phyloP scores from a whole-genome alignment of 2,113 vertebrate genomes.

The Apaloderma vittatum region DNA sequence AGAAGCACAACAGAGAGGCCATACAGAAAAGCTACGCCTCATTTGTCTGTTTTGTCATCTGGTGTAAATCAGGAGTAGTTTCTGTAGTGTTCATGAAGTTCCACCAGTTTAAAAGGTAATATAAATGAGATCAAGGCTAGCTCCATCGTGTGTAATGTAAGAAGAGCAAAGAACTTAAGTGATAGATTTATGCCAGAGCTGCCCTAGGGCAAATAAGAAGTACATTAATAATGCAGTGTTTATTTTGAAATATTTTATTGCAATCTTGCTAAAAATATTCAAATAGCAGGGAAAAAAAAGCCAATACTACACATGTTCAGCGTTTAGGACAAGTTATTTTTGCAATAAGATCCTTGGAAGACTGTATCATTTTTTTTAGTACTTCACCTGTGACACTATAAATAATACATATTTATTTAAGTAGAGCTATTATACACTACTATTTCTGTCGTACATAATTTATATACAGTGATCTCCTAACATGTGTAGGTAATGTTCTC shows the following conservation, averaged over 20 bases:
- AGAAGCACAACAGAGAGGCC: constrained; percentile 20
- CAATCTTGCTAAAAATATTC: constrained; percentile 77
- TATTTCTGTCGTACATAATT: constrained; percentile 77
- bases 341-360: constrained; percentile 70
- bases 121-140: not conserved
- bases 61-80: not conserved
- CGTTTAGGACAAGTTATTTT: constrained; percentile 71
- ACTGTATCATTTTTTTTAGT: constrained; percentile 70
- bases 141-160: constrained; percentile 24
- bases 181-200: constrained; percentile 76
- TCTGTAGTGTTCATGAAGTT: not conserved
- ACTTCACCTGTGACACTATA: constrained; percentile 80
- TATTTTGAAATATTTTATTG: constrained; percentile 86
- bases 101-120: not conserved
- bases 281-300: constrained; percentile 31
- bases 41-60: not conserved
- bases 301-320: constrained; percentile 35
- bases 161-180: constrained; percentile 78
- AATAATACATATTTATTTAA: constrained; percentile 83
- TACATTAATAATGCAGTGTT: constrained; percentile 83
- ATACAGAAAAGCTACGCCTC: not conserved
- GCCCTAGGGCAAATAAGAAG: constrained; percentile 71
- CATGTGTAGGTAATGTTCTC: constrained; percentile 52
- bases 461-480: constrained; percentile 74
- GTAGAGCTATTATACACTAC: constrained; percentile 63